Conservation (phyloP, 2,888 invertebrate species). For the Trilocha varians region DNA sequence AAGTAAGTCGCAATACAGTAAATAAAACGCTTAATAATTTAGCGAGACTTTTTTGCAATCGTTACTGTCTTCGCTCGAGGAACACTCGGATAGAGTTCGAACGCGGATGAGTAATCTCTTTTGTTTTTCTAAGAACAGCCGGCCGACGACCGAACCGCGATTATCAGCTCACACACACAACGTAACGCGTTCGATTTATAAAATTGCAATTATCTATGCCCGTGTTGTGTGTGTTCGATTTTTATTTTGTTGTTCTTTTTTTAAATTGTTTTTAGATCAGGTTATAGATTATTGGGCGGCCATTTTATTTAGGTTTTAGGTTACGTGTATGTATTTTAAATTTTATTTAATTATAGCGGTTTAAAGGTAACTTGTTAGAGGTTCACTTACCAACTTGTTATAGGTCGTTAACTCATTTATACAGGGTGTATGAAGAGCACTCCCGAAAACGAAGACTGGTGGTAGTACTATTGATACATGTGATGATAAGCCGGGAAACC, state of each 20-base stretch:
- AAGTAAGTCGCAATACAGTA: conserved; percentile 1
- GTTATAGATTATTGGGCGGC: too few species aligned
- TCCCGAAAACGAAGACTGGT: too few species aligned
- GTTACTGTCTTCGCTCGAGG: conserved; percentile 48
- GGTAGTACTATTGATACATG: too few species aligned
- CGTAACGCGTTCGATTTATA: conserved; percentile 1
- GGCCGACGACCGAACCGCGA: conserved; percentile 34
- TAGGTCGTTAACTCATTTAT: too few species aligned
- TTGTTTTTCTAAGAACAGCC: conserved; percentile 64
- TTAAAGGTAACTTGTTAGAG: too few species aligned
- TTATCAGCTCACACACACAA: conserved; percentile 39
- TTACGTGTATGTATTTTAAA: too few species aligned
- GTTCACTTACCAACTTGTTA: too few species aligned
- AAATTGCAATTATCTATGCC: background rate
- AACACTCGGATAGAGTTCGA: conserved; percentile 68
- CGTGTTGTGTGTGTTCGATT: background rate
- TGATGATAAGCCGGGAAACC: too few species aligned
- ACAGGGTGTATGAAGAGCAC: too few species aligned
- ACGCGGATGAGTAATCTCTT: conserved; percentile 69
- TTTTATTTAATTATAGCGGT: too few species aligned
- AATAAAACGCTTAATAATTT: background rate
- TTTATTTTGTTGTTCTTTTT: background rate
- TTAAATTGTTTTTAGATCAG: too few species aligned
- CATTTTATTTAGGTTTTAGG: too few species aligned
- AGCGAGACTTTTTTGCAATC: conserved; percentile 30